Evolutionary conservation across 2,113 vertebrate species (phyloP).

Genomic region (Motacilla alba): DNA sequence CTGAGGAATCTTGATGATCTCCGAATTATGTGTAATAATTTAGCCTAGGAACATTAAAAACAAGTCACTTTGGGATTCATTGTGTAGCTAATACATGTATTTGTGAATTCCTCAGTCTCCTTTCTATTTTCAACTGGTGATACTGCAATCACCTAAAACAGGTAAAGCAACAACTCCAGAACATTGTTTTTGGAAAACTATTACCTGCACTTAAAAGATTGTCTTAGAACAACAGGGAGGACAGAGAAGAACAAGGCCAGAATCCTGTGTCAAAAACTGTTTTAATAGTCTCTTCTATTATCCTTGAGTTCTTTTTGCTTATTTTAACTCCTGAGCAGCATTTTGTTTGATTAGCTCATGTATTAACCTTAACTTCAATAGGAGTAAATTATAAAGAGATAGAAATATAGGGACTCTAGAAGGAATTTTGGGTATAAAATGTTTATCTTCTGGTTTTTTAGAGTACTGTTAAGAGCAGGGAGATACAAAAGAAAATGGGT

Average conservation of each 20-base stretch:
- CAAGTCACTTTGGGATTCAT: neutral
- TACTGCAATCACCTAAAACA: neutral
- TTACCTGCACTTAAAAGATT: neutral
- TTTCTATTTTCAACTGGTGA: neutral
- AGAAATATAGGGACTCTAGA: neutral
- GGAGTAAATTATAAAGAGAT: neutral
- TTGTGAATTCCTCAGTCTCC: neutral
- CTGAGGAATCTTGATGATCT: conserved; percentile 10
- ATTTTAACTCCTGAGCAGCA: neutral
- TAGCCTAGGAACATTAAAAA: neutral
- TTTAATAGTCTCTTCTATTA: neutral
- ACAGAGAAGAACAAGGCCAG: neutral
- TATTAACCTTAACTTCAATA: neutral
- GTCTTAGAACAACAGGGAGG: neutral
- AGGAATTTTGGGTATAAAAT: neutral
- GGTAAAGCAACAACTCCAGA: neutral
- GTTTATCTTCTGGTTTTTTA: neutral
- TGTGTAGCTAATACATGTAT: neutral
- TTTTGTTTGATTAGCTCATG: neutral
- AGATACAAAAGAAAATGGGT: neutral
- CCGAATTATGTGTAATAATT: conserved; percentile 4
- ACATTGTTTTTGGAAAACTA: neutral
- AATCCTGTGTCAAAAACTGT: neutral
- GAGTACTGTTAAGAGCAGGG: neutral
- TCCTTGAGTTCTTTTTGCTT: neutral